Evolutionary conservation across 2,797 vertebrate genomes (phyloP).

Genomic region (Melanotaenia trifasciata): DNA sequence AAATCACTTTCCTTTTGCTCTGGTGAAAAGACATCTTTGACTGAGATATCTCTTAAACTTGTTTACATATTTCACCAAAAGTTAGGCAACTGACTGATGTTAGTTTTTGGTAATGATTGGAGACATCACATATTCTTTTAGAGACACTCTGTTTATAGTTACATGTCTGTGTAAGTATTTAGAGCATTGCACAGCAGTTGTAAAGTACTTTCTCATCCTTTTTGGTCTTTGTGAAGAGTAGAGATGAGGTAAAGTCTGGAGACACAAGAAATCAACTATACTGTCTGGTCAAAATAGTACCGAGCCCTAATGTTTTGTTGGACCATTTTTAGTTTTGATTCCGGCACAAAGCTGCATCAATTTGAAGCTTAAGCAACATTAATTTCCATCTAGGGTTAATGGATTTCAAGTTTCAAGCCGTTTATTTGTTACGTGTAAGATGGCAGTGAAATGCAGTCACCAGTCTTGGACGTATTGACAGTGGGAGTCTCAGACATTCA

Average conservation of each 20-base stretch:
- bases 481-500: no score
- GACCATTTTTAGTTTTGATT: background rate
- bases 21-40: background rate
- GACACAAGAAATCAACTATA: no score
- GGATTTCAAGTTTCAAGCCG: no score
- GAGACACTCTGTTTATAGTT: no score
- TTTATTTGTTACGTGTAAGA: no score
- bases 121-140: background rate
- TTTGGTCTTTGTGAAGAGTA: no score
- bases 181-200: no score
- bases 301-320: background rate
- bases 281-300: no score
- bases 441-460: background rate
- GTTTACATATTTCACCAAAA: constrained; percentile 3
- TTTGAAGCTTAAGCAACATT: background rate
- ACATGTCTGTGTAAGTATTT: no score
- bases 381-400: background rate
- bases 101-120: constrained; percentile 1
- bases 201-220: no score
- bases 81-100: background rate
- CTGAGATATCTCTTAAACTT: background rate
- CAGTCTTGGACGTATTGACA: background rate
- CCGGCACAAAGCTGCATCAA: background rate
- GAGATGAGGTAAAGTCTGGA: no score
- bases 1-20: background rate